A percentile compares a stretch with the other conserved stretches of the same genome.
Conservation (phyloP, 2,888 invertebrate genomes). For the Suillia variegata region DNA sequence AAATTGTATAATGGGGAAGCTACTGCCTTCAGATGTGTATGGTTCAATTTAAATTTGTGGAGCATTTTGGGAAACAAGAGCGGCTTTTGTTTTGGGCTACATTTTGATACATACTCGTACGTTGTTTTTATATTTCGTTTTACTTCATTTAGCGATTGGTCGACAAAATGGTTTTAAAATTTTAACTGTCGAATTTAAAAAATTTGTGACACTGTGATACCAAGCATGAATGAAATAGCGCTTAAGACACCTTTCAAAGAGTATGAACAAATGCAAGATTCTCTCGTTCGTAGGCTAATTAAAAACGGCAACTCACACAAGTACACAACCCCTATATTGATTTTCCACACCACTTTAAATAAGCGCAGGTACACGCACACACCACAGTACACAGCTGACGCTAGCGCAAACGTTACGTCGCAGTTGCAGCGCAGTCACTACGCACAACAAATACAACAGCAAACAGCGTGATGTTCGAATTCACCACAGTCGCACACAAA, state of each 20-base stretch:
- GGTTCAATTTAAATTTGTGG: too few relatives aligned
- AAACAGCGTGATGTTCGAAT: conserved; percentile 20
- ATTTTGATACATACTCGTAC: too few relatives aligned
- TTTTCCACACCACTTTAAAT: conserved; percentile 38
- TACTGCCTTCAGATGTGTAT: too few relatives aligned
- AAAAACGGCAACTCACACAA: background rate
- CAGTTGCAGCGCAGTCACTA: background rate
- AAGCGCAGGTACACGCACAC: background rate
- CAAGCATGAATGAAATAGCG: background rate
- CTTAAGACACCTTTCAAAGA: background rate
- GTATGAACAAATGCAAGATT: background rate
- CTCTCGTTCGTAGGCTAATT: too few relatives aligned
- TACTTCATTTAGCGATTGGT: too few relatives aligned
- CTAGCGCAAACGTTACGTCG: conserved; percentile 6
- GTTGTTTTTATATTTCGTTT: too few relatives aligned
- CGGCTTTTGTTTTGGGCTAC: too few relatives aligned
- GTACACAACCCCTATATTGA: conserved; percentile 30
- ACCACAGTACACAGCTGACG: conserved; percentile 19
- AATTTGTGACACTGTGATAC: too few relatives aligned
- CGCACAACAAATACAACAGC: conserved; percentile 3
- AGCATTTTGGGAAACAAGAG: too few relatives aligned
- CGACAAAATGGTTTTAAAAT: too few relatives aligned
- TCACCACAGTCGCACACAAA: conserved; percentile 26
- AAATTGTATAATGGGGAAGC: too few relatives aligned
- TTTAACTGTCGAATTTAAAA: too few relatives aligned